Evolutionary conservation across 37 sponge, comb jelly and placozoan genomes (phyloP).

Genomic region (Axinella damicornis): DNA sequence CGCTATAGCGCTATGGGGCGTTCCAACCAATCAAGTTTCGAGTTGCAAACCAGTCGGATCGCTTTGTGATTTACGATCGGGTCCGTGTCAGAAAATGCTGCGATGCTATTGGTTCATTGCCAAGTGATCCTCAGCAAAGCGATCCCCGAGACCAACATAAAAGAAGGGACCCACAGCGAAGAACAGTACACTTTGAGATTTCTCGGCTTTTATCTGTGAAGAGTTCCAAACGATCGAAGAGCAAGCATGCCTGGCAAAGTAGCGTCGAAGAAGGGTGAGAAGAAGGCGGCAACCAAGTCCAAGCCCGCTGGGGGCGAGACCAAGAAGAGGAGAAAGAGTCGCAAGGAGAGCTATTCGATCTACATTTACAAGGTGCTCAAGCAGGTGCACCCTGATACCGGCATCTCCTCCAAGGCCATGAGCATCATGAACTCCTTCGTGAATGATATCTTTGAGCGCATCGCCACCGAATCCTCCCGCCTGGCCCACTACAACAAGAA

Average conservation of each 20-base stretch:
- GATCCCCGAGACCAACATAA: too few relatives aligned
- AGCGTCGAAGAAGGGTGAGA: slow-evolving; percentile 70
- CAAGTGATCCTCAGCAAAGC: too few relatives aligned
- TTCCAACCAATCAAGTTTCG: too few relatives aligned
- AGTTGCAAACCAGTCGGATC: too few relatives aligned
- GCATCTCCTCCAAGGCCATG: slow-evolving; percentile 95
- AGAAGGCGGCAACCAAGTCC: slow-evolving; percentile 69
- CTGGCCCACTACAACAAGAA: slow-evolving; percentile 97
- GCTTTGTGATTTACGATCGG: too few relatives aligned
- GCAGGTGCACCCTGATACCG: slow-evolving; percentile 97
- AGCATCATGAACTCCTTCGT: slow-evolving; percentile 99
- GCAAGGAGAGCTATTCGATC: slow-evolving; percentile 93
- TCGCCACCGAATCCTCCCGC: slow-evolving; percentile 88
- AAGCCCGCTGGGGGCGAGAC: slow-evolving; percentile 48
- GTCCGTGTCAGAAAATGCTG: too few relatives aligned
- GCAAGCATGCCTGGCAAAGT: slow-evolving; percentile 63
- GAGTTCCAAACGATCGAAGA: too few relatives aligned
- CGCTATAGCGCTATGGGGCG: too few relatives aligned
- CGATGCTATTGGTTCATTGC: too few relatives aligned
- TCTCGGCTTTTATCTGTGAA: too few relatives aligned
- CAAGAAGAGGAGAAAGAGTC: slow-evolving; percentile 70
- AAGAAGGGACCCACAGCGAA: too few relatives aligned
- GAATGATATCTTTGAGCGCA: slow-evolving; percentile 94
- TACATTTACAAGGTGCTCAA: slow-evolving; percentile 99
- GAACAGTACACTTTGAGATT: too few relatives aligned